These are phyloP conservation scores for Pelusios castaneus DNA, from an alignment of 2,113 vertebrate genomes.

Conservation along the genomic window DNA sequence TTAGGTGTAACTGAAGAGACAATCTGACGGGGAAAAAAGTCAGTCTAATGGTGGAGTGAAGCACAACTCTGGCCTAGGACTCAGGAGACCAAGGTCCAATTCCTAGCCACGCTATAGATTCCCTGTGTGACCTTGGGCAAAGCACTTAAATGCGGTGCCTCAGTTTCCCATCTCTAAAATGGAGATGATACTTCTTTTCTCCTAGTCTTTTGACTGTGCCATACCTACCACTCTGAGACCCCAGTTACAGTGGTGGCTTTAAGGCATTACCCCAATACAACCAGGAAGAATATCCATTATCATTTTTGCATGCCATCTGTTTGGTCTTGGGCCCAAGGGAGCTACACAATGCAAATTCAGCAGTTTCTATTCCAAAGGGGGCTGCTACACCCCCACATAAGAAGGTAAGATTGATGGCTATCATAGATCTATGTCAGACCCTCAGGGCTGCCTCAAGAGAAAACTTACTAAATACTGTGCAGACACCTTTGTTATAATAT, in stretches of 20 bases:
- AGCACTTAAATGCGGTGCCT: background rate
- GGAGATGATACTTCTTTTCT: conserved; percentile 21
- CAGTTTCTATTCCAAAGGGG: background rate
- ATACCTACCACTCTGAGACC: background rate
- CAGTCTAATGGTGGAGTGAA: rapidly evolving
- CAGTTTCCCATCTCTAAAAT: background rate
- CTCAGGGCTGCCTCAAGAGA: background rate
- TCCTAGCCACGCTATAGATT: background rate
- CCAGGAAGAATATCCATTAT: conserved; percentile 39
- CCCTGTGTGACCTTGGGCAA: background rate
- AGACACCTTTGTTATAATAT: background rate
- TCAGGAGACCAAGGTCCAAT: background rate
- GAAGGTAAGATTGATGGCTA: background rate
- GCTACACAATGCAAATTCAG: conserved; percentile 8
- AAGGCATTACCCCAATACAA: background rate
- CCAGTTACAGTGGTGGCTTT: background rate
- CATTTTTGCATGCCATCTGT: background rate
- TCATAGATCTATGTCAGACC: background rate
- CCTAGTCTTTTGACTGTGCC: background rate
- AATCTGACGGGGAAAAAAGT: background rate
- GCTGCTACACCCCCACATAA: background rate
- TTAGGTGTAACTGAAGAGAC: rapidly evolving
- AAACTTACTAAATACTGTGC: background rate
- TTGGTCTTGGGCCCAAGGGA: conserved; percentile 11
- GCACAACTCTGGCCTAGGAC: background rate